A percentile compares a stretch with the other conserved stretches of the same genome.
phyloP scores from a whole-genome alignment of 2,113 vertebrate genomes.

The Sialia sialis region DNA sequence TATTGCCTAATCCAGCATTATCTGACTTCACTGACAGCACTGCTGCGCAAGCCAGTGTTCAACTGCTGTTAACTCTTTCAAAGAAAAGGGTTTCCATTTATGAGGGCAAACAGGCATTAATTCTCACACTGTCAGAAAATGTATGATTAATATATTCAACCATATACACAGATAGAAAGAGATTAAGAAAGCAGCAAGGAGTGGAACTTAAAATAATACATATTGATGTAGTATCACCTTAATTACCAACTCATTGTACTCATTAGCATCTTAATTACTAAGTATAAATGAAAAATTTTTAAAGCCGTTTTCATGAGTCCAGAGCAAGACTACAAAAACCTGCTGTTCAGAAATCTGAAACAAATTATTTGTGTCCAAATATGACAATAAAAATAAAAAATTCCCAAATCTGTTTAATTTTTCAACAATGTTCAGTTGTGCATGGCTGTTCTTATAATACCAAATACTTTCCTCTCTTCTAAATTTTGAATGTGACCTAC shows the following conservation, averaged over 20 bases:
- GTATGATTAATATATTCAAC: not conserved
- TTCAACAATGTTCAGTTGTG: not conserved
- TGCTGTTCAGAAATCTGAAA: not conserved
- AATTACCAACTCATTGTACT: not conserved
- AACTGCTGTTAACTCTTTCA: constrained; percentile 25
- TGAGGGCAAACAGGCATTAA: not conserved
- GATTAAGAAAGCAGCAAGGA: not conserved
- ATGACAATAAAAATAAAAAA: not conserved
- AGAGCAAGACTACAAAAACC: not conserved
- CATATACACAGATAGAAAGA: not conserved
- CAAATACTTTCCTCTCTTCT: not conserved
- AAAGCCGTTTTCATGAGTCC: not conserved
- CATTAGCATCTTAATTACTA: not conserved
- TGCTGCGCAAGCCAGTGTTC: not conserved
- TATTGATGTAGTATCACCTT: not conserved
- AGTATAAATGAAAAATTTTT: not conserved
- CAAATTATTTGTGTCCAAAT: not conserved
- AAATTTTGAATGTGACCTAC: not conserved
- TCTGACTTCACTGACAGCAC: not conserved
- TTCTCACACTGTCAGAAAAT: not conserved
- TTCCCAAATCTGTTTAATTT: not conserved
- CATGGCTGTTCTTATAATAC: not conserved
- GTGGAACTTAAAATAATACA: not conserved
- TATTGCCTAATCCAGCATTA: not conserved
- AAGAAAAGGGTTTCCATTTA: not conserved